A percentile compares a stretch with the other conserved stretches of the same genome.
Conservation (phyloP, 2,797 vertebrate species). For the Tangara arthus region DNA sequence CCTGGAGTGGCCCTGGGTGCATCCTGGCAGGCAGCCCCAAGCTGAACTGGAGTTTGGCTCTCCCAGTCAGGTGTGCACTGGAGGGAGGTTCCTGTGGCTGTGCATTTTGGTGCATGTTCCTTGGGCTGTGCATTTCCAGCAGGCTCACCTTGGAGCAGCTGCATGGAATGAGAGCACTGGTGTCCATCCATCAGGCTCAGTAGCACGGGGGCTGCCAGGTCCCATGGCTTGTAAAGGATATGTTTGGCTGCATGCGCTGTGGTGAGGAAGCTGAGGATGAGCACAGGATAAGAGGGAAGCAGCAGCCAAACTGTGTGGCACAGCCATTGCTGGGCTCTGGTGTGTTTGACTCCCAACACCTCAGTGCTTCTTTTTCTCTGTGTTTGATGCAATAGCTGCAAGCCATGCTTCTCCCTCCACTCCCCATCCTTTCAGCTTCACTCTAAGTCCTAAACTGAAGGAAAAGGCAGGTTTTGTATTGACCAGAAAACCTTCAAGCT, state of each 20-base stretch:
- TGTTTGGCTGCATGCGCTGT: fast-evolving
- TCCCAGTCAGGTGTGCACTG: background rate
- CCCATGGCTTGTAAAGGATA: fast-evolving
- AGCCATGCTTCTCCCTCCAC: background rate
- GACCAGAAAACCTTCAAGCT: background rate
- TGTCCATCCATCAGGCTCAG: background rate
- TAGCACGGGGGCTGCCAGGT: fast-evolving
- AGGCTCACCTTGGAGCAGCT: background rate
- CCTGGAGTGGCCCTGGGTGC: background rate
- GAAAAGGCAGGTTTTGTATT: background rate
- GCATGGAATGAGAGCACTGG: background rate
- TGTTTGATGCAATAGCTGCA: background rate
- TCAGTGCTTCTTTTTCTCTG: background rate
- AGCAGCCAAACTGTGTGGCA: background rate
- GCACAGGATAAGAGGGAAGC: background rate
- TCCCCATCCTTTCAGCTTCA: background rate
- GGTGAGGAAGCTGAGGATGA: background rate
- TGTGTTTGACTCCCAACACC: background rate
- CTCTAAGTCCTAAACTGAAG: background rate
- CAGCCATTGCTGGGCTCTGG: background rate
- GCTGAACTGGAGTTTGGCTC: background rate
- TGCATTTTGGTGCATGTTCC: fast-evolving
- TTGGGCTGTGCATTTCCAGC: background rate
- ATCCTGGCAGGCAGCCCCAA: background rate
- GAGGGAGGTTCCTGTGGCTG: background rate